Evolutionary conservation across 2,113 vertebrate species (phyloP).

Genomic region (Coreoperca whiteheadi): DNA sequence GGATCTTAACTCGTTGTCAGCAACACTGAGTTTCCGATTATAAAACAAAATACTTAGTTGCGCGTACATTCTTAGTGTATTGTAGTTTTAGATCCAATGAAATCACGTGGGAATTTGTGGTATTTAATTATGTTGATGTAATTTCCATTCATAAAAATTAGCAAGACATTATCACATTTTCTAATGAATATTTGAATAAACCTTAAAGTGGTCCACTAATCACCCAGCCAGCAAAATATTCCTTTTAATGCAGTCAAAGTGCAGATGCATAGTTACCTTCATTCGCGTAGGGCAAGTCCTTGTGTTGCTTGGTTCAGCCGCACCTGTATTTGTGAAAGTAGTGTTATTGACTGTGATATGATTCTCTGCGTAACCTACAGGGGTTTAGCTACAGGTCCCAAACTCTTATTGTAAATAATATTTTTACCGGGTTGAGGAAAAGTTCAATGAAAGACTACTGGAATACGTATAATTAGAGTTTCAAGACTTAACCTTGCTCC

Average conservation of each 20-base stretch:
- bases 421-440: not conserved
- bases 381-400: not conserved
- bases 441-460: not conserved
- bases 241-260: conserved; percentile 2
- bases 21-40: not conserved
- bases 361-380: not conserved
- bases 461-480: not conserved
- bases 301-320: not conserved
- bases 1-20: conserved; percentile 2
- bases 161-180: conserved; percentile 52
- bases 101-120: not conserved
- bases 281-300: not conserved
- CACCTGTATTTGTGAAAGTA: not conserved
- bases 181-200: conserved; percentile 58
- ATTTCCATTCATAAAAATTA: conserved; percentile 59
- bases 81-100: not conserved
- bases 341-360: not conserved
- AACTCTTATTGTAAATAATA: not conserved
- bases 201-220: conserved; percentile 41
- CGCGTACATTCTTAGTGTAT: not conserved
- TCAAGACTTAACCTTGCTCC: not conserved
- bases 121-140: conserved; percentile 48
- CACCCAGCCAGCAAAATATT: conserved; percentile 20
- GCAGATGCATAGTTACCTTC: conserved; percentile 7
- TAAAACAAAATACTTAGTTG: not conserved